phyloP scores from a whole-genome alignment of 2,888 invertebrate species.

The Xanthorhoe spadicearia region DNA sequence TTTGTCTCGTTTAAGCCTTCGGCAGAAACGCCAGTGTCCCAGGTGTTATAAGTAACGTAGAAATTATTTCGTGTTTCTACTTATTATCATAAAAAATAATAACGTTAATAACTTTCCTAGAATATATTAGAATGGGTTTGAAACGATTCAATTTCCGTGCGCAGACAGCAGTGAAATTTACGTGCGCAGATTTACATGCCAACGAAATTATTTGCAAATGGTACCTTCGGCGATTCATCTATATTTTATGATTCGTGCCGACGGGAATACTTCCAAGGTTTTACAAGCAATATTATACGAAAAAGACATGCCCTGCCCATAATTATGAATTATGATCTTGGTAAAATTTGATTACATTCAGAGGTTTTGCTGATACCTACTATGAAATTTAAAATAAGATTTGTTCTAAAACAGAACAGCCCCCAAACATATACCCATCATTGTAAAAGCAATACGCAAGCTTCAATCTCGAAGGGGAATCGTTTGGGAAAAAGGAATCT shows the following conservation, averaged over 20 bases:
- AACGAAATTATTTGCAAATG: slow-evolving; percentile 81
- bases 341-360: neutral
- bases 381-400: neutral
- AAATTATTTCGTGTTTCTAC: slow-evolving; percentile 17
- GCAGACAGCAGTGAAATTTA: slow-evolving; percentile 81
- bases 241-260: slow-evolving; percentile 70
- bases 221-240: slow-evolving; percentile 71
- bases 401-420: slow-evolving; percentile 16
- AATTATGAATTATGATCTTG: no score
- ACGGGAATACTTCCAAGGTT: slow-evolving; percentile 55
- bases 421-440: slow-evolving; percentile 19
- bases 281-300: slow-evolving; percentile 26
- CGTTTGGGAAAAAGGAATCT: slow-evolving; percentile 41
- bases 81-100: slow-evolving; percentile 29
- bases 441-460: slow-evolving; percentile 36
- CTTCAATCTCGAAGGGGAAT: slow-evolving; percentile 36
- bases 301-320: neutral
- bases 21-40: slow-evolving; percentile 14
- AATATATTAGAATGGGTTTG: slow-evolving; percentile 75
- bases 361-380: neutral
- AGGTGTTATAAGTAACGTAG: slow-evolving; percentile 22
- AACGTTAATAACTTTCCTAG: slow-evolving; percentile 31
- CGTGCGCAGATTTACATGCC: slow-evolving; percentile 82
- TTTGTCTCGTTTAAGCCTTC: slow-evolving; percentile 5
- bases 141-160: slow-evolving; percentile 83